A percentile compares a stretch with the other conserved stretches of the same genome.
These are phyloP conservation scores for Acanthaster planci DNA, from an alignment of 35 echinoderm and acorn worm genomes.

Conservation along the genomic window DNA sequence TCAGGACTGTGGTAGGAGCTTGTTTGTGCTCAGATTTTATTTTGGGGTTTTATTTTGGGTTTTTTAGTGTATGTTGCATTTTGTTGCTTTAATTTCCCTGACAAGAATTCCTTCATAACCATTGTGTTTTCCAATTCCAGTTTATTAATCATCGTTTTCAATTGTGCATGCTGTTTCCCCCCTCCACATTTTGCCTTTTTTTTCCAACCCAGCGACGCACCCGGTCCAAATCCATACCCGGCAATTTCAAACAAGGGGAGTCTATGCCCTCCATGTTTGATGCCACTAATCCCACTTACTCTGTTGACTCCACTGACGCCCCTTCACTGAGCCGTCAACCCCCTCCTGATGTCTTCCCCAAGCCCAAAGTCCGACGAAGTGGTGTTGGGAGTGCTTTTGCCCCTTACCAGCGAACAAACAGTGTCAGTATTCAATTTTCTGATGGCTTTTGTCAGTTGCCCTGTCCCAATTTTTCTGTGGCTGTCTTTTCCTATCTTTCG, in stretches of 20 bases:
- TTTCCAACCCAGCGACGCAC: neutral
- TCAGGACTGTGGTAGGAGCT: too few relatives aligned
- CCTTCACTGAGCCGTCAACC: neutral
- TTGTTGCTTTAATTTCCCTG: too few relatives aligned
- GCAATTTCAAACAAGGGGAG: conserved; percentile 16
- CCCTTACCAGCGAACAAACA: conserved; percentile 10
- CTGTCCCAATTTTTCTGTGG: neutral
- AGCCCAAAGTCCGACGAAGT: neutral
- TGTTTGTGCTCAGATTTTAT: too few relatives aligned
- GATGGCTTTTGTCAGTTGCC: neutral
- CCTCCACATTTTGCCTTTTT: too few relatives aligned
- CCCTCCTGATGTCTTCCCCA: conserved; percentile 7
- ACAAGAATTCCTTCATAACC: too few relatives aligned
- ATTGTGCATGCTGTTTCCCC: conserved; percentile 10
- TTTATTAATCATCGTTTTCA: neutral
- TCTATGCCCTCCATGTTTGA: neutral
- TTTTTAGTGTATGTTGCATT: too few relatives aligned
- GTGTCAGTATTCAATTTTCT: conserved; percentile 5
- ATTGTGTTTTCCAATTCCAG: too few relatives aligned
- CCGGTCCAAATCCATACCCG: conserved; percentile 2
- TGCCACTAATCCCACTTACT: neutral
- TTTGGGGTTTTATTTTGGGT: too few relatives aligned
- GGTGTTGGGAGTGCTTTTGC: conserved; percentile 5
- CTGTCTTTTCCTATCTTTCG: neutral
- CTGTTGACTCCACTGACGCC: neutral